Base-by-base conservation (phyloP, 2,113 vertebrate species). In the Gnathonemus echidnorhynchus region DNA sequence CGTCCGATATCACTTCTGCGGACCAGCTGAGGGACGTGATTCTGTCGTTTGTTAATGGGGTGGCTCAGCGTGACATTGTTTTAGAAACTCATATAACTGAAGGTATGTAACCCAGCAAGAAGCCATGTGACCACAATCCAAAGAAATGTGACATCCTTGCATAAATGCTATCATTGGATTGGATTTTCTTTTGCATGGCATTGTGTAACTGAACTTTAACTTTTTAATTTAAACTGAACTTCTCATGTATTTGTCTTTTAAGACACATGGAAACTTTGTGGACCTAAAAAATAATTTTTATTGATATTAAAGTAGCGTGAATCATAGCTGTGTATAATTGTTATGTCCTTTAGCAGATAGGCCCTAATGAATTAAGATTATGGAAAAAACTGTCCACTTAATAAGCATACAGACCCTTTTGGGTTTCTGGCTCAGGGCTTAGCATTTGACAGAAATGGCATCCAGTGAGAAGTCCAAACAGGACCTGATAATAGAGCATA, bases 31-130 rank as follows among this genome's bases (percentile, higher is more conserved):
- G 91, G 95, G 97, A 97, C 85, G 96, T 95, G 92, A 94, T 99
- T 95, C 95, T 97, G 90, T 95, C 93, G 87, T 96, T 96, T 95
- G 94, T 99, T 97, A 95, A 95, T 91, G 97, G 95, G 92, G 97
- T 98, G 95, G 94, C 96, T 94, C 96, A 97, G 92, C 97, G 97
- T 90, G 95, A 92, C 95, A 96, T 98, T 97, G 94, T 98, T 94
- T 91, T 98, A 96, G 94, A 97, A 88, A 97, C 94, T 95, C 94
- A 97, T 94, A 93, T 98, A 95, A 97, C 96, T 87, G 96, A 99
- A 99, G 98, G 98, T 99, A 99, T 94, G 98, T 99, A 97, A 91
- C 15, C 31, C 62, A 89, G 35, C 46, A 45, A 83, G 86, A 8
- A 39, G 49, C 53, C 31, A 74, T 50, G 83, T 66, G 39, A 77